Base-by-base conservation (phyloP, 2,888 invertebrate genomes). In the Oxystoma pomonae region DNA sequence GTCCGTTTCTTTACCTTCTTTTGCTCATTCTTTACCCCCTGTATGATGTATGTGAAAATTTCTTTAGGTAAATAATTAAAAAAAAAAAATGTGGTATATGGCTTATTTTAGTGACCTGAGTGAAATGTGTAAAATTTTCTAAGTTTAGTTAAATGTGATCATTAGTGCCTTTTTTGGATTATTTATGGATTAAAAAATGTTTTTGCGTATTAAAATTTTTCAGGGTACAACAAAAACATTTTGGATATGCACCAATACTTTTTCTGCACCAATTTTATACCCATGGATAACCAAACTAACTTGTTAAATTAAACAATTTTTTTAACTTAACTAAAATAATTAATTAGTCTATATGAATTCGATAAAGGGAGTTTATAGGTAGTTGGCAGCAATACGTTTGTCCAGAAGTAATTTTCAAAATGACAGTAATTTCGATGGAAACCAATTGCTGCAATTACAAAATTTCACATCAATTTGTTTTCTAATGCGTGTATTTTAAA, bases 21-120 rank as follows among this genome's bases (percentile, higher is more conserved):
- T 63, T 52, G 63, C 57, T 35, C 12, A 35, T 35, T 35, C 35
- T 35, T 35, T 35, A 35, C 35, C 35, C 35, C 35, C 35, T 35
- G 21, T 18, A 63, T 53, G 65, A 65, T 65, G 63, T 57, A 62
- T 55, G 55, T 65, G 56, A 19, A 59, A 55, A 16, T 60, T 58
- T 60, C 55, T 20, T 56, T 63, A 65, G 65, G 65, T 65, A 65
- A 65, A 12, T 35, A 35, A 7, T 35, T 35, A 35, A 35, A 35
- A 35, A 35, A 35, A 35, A 35, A 35, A 35, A n/a, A n/a, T n/a
- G n/a, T n/a, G n/a, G n/a, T n/a, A n/a, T n/a, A n/a, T n/a, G n/a
- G n/a, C n/a, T n/a, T n/a, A n/a, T n/a, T n/a, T n/a, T 35, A 7
- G 35, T 35, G 35, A 35, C 35, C 35, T 35, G 3, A 12, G 35